Evolutionary conservation across 2,113 vertebrate genomes (phyloP), one percentile per base, ranked within the genome.

Genomic region (Ptilonorhynchus violaceus): DNA sequence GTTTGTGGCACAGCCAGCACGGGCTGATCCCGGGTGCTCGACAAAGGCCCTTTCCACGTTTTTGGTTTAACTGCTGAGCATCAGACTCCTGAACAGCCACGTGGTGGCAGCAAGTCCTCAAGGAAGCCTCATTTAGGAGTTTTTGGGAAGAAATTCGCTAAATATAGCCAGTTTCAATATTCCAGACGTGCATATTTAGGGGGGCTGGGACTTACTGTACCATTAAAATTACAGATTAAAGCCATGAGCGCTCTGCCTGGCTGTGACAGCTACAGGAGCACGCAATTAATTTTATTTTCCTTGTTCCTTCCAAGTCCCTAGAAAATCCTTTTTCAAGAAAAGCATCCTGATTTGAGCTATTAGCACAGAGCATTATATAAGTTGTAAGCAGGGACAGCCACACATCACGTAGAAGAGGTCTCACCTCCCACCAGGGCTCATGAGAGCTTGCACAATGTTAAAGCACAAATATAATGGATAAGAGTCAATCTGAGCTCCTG

Each of bases 101-200:
- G 30, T 7, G 98, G 84, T 98, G 98, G 97, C 97, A 98, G 96
- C 97, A 98, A 94, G 97, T 27, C 49, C 95, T 89, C 31, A 15
- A 89, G 73, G 80, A 95, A 94, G 39, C 7, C 4, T 22, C 11
- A 7, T 15, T 24, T 2, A 27, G 31, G 67, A 0, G 13, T 39
- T 80, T 39, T 63, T 56, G 25, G 47, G 49, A 68, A 22, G 60
- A 52, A 56, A 75, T 15, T 18, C 37, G 62, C 60, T 62, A 58
- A 78, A 60, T 70, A 39, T 16, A 84, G 53, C 19, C 8, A 23
- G 4, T 68, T 90, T 58, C 86, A 75, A 3, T 93, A 95, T 78
- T 92, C 59, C 78, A 85, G 52, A 80, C 11, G 10, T 90, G 35
- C 53, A 28, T 81, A 47, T 91, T 92, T 82, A 44, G n/a, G 86